Evolutionary conservation across 2,113 vertebrate species (phyloP).

Genomic region (Mesembrinibis cayennensis): DNA sequence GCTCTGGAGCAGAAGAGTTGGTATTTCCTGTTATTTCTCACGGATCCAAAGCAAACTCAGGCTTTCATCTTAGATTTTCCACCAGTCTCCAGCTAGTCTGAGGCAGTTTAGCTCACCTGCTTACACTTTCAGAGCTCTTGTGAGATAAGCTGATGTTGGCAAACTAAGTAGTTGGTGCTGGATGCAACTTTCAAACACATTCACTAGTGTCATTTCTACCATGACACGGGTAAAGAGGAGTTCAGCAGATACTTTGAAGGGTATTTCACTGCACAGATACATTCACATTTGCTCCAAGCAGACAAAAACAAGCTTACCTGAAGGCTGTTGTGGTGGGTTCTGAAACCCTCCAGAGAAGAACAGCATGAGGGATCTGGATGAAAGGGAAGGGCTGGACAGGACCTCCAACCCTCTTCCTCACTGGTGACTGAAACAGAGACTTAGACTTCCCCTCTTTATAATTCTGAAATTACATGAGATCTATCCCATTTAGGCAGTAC

Average conservation of each 20-base stretch:
- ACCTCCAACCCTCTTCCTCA: not conserved
- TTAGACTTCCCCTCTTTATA: not conserved
- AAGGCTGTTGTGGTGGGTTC: not conserved
- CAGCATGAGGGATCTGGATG: not conserved
- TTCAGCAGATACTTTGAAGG: not conserved
- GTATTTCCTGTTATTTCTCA: not conserved
- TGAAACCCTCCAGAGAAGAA: not conserved
- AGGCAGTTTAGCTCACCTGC: not conserved
- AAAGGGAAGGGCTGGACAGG: not conserved
- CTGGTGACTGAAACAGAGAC: not conserved
- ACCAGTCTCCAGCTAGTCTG: not conserved
- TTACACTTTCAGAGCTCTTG: not conserved
- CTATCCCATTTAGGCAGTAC: not conserved
- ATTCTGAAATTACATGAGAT: not conserved
- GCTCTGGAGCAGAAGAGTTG: not conserved
- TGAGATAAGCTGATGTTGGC: not conserved
- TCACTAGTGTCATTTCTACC: not conserved
- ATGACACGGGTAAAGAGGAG: not conserved
- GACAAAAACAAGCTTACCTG: not conserved
- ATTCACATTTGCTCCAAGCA: not conserved
- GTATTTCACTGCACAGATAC: not conserved
- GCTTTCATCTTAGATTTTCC: not conserved
- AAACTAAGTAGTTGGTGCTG: not conserved
- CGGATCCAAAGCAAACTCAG: not conserved
- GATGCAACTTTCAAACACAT: not conserved